Evolutionary conservation across 1,140 invertebrate species (phyloP), one percentile per base, ranked within the genome.

Genomic region (Nixonia krombeini): DNA sequence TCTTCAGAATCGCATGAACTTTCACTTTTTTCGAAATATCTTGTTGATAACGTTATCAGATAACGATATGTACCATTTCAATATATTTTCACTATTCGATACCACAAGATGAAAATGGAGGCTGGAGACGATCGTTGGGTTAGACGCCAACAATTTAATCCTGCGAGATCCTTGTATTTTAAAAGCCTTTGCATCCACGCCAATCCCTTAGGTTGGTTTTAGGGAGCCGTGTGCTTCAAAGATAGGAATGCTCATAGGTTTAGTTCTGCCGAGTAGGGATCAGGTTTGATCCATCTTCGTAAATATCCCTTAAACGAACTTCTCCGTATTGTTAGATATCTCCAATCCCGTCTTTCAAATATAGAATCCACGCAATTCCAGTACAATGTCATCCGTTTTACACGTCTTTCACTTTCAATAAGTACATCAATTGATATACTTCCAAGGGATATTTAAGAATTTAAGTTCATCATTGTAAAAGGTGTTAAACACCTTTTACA

Each of bases 231-330:
- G 73, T 72, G 67, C 65, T 61, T 67, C 61, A 71, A 66, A 79
- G 76, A 80, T 79, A 79, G 67, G 42, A 53, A 63, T 64, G 67
- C 66, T 63, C 62, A 62, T 61, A 58, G 70, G 75, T 72, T 76
- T 74, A 71, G 49, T 42, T 53, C 65, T 71, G 69, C 67, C 58
- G 58, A 44, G 56, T 53, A 51, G 33, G 75, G 75, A 78, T 80
- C 74, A 79, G 69, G 35, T 75, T 72, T 76, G 74, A 79, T 80
- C 76, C 78, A 73, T 59, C 50, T 74, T 51, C 44, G 58, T 52
- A 70, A 57, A 65, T 46, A 33, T 59, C 50, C 40, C 65, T 53
- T 53, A 46, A 35, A 63, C 61, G 40, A 53, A 56, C 26, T 65
- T 65, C 47, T 61, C 53, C 42, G 31, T 58, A 56, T 53, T 62